Conservation (phyloP, 2,888 invertebrate genomes). For the Epirrita christyi region DNA sequence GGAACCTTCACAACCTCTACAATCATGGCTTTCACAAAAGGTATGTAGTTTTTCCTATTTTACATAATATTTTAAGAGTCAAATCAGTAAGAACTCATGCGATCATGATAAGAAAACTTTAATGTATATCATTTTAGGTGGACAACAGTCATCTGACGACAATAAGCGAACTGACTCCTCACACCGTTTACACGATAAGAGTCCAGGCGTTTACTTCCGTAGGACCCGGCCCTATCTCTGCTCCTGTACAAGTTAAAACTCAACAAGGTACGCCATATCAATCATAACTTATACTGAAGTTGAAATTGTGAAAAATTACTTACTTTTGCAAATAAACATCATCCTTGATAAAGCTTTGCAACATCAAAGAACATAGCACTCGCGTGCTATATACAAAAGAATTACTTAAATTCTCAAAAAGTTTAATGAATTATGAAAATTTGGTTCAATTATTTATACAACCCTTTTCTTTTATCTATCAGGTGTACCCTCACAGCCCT, state of each 20-base stretch:
- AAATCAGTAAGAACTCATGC: no score
- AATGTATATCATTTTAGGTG: constrained; percentile 68
- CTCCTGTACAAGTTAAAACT: constrained; percentile 98
- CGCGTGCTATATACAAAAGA: no score
- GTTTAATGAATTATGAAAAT: no score
- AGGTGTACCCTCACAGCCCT: constrained; percentile 98
- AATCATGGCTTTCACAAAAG: constrained; percentile 96
- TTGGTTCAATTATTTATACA: no score
- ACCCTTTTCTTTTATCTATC: constrained; percentile 5
- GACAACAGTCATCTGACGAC: constrained; percentile 97
- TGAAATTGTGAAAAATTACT: no score
- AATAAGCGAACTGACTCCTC: constrained; percentile 95
- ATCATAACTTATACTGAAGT: no score
- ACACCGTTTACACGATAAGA: constrained; percentile 96
- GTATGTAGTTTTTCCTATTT: constrained; percentile 62
- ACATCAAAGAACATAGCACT: no score
- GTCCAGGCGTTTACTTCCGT: constrained; percentile 97
- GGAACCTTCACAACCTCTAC: constrained; percentile 93
- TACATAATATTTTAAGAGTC: background rate
- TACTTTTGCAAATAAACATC: no score
- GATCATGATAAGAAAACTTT: background rate
- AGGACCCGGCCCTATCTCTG: constrained; percentile 97
- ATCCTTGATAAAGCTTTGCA: no score
- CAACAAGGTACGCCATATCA: constrained; percentile 90
- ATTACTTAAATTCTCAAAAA: no score